Conservation (phyloP, 2,888 invertebrate genomes). For the Heteromurus nitidus region DNA sequence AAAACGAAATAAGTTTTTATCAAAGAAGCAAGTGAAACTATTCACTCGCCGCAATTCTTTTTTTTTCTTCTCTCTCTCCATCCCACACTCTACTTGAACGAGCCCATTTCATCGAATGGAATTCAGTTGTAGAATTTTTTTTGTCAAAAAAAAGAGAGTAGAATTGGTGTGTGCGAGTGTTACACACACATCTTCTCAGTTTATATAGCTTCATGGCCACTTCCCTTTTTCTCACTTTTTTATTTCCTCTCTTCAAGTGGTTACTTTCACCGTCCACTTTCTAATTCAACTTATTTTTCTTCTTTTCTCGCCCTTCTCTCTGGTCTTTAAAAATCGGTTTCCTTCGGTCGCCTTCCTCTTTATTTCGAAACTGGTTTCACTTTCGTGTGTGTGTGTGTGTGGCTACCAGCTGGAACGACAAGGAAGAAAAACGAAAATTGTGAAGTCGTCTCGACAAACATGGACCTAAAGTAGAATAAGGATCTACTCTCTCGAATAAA, state of each 20-base stretch:
- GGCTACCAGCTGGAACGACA: constrained; percentile 47
- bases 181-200: background rate
- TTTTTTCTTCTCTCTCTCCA: background rate
- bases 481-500: too few relatives aligned
- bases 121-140: constrained; percentile 35
- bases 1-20: constrained; percentile 32
- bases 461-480: too few relatives aligned
- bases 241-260: constrained; percentile 44
- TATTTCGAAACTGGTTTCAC: background rate
- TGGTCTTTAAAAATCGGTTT: constrained; percentile 26
- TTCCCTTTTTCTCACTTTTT: constrained; percentile 41
- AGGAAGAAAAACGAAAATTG: too few relatives aligned
- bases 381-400: background rate
- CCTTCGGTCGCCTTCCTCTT: background rate
- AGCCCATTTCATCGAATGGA: constrained; percentile 37
- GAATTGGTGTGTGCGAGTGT: constrained; percentile 24
- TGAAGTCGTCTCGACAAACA: too few relatives aligned
- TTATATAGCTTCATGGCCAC: constrained; percentile 13
- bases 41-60: constrained; percentile 16
- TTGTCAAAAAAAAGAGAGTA: constrained; percentile 3
- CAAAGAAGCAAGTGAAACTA: constrained; percentile 30
- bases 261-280: constrained; percentile 36
- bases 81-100: background rate
- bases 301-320: background rate
- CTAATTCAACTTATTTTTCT: constrained; percentile 39